phyloP scores from a whole-genome alignment of 2,797 vertebrate genomes.

The Sebastolobus altivelis region DNA sequence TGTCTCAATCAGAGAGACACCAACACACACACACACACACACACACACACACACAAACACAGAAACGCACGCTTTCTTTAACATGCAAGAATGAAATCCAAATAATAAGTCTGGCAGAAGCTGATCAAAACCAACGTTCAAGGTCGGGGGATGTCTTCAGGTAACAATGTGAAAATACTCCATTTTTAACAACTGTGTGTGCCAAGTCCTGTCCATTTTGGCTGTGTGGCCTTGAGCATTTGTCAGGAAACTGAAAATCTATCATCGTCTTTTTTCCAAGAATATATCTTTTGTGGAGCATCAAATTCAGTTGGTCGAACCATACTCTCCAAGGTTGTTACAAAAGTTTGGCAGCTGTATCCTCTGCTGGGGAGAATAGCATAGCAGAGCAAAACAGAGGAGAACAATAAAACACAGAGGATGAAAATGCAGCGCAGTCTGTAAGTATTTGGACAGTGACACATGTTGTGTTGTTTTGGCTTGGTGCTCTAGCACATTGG shows the following conservation, averaged over 20 bases:
- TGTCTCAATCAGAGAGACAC: slow-evolving; percentile 69
- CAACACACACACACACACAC: slow-evolving; percentile 22
- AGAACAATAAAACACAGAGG: slow-evolving; percentile 64
- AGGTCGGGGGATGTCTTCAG: slow-evolving; percentile 36
- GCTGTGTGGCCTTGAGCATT: slow-evolving; percentile 46
- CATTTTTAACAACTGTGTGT: background rate
- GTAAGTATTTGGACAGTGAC: slow-evolving; percentile 30
- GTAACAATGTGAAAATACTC: slow-evolving; percentile 31
- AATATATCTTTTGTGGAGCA: slow-evolving; percentile 60
- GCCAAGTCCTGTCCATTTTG: slow-evolving; percentile 29
- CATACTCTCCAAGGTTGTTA: slow-evolving; percentile 56
- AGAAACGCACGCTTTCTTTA: slow-evolving; percentile 10
- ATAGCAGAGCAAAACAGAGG: slow-evolving; percentile 62
- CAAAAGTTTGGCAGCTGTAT: slow-evolving; percentile 60
- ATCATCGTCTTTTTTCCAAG: slow-evolving; percentile 48
- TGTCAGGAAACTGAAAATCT: slow-evolving; percentile 41
- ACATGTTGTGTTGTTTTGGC: slow-evolving; percentile 44
- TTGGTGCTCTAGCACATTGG: slow-evolving; percentile 1
- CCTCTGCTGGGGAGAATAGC: slow-evolving; percentile 53
- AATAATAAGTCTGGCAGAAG: slow-evolving; percentile 15
- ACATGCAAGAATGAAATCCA: slow-evolving; percentile 10
- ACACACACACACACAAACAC: slow-evolving; percentile 34
- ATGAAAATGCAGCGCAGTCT: slow-evolving; percentile 49
- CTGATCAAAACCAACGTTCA: slow-evolving; percentile 38
- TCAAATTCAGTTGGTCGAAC: slow-evolving; percentile 57